Evolutionary conservation across 2,888 invertebrate genomes (phyloP).

Genomic region (Schizaphis graminum): DNA sequence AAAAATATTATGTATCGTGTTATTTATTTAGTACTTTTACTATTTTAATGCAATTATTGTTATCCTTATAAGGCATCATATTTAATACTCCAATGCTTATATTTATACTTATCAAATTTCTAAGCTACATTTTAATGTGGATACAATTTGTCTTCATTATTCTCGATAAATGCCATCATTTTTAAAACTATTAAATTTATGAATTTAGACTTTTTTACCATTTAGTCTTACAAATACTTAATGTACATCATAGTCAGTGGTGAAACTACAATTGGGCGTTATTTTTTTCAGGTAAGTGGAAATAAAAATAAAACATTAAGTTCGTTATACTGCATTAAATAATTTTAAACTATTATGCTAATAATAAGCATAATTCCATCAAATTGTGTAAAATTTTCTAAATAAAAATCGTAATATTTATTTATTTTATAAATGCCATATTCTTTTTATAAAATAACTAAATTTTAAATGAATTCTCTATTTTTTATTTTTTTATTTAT

Average conservation of each 20-base stretch:
- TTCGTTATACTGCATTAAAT: neutral
- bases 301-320: neutral
- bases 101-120: neutral
- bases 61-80: neutral
- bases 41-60: neutral
- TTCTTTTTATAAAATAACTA: no score
- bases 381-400: neutral
- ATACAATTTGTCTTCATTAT: neutral
- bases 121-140: neutral
- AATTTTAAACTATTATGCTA: neutral
- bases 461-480: neutral
- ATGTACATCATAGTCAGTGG: neutral
- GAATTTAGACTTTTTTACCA: neutral
- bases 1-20: neutral
- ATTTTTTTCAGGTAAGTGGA: neutral
- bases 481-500: no score
- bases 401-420: neutral
- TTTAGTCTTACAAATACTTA: neutral
- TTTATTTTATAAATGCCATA: neutral
- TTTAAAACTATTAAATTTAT: neutral
- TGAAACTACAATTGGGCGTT: neutral
- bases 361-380: neutral
- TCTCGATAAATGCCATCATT: neutral
- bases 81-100: neutral
- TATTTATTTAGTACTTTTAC: neutral